Conservation (phyloP, 2,888 invertebrate genomes). For the Argynnis bischoffii region DNA sequence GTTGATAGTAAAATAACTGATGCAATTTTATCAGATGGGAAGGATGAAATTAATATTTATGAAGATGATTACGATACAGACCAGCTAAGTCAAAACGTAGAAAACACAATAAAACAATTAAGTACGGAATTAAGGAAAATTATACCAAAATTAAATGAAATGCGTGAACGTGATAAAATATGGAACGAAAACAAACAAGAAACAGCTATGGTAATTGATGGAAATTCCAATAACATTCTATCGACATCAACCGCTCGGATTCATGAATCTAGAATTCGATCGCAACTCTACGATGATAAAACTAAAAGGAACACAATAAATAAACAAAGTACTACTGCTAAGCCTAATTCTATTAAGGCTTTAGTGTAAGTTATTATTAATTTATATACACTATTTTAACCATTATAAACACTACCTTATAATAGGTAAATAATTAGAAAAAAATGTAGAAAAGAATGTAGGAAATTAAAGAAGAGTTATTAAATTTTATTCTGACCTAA, state of each 20-base stretch:
- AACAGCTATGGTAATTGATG: constrained; percentile 55
- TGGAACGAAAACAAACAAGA: constrained; percentile 62
- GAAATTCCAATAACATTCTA: constrained; percentile 68
- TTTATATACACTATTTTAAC: background rate
- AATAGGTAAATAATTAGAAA: no score
- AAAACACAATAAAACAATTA: constrained; percentile 74
- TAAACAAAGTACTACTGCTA: constrained; percentile 29
- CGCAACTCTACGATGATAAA: constrained; percentile 29
- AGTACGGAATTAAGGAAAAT: constrained; percentile 76
- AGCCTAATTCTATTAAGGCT: constrained; percentile 35
- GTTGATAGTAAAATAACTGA: constrained; percentile 77
- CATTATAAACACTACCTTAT: no score
- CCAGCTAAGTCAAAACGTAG: constrained; percentile 67
- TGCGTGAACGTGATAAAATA: constrained; percentile 69
- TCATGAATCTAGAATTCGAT: constrained; percentile 21
- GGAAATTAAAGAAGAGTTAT: no score
- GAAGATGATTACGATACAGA: constrained; percentile 69
- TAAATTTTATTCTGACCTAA: no score
- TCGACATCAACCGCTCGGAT: constrained; percentile 43
- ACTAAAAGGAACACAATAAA: constrained; percentile 34
- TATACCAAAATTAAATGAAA: constrained; percentile 76
- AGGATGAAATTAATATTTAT: constrained; percentile 77
- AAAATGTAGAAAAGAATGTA: no score
- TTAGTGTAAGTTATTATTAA: constrained; percentile 41
- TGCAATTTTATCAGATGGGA: constrained; percentile 82